phyloP scores from a whole-genome alignment of 2,797 vertebrate species.

The Pipistrellus pipistrellus region DNA sequence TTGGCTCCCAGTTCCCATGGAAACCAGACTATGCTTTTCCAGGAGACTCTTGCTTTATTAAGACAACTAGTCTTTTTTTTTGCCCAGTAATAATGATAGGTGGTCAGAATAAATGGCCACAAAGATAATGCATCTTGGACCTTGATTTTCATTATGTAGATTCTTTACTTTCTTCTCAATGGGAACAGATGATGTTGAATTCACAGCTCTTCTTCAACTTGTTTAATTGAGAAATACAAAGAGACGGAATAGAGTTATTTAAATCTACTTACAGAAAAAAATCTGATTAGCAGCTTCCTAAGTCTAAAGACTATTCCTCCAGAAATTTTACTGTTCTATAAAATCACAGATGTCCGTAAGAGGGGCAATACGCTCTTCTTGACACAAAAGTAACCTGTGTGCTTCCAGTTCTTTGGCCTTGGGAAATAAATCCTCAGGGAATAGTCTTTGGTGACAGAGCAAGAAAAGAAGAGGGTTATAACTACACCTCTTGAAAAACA shows the following conservation, averaged over 20 bases:
- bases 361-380: background rate
- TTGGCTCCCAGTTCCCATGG: constrained; percentile 8
- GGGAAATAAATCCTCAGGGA: background rate
- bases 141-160: constrained; percentile 51
- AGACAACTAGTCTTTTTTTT: background rate
- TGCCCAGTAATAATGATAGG: background rate
- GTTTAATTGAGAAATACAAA: constrained; percentile 24
- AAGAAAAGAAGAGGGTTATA: background rate
- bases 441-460: background rate
- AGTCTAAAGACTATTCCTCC: constrained; percentile 40
- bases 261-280: constrained; percentile 21
- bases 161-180: constrained; percentile 58
- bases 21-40: constrained; percentile 29
- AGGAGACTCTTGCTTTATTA: constrained; percentile 28
- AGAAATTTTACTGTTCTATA: background rate
- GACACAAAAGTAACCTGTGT: background rate
- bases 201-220: constrained; percentile 12
- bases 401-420: background rate
- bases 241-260: background rate
- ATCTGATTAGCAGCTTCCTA: constrained; percentile 5
- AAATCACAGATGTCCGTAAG: constrained; percentile 48
- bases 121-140: constrained; percentile 32
- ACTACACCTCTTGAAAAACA: background rate
- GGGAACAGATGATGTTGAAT: constrained; percentile 6
- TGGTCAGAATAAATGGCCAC: constrained; percentile 47